Evolutionary conservation across 2,113 vertebrate genomes (phyloP).

Genomic region (Aegotheles bennettii): DNA sequence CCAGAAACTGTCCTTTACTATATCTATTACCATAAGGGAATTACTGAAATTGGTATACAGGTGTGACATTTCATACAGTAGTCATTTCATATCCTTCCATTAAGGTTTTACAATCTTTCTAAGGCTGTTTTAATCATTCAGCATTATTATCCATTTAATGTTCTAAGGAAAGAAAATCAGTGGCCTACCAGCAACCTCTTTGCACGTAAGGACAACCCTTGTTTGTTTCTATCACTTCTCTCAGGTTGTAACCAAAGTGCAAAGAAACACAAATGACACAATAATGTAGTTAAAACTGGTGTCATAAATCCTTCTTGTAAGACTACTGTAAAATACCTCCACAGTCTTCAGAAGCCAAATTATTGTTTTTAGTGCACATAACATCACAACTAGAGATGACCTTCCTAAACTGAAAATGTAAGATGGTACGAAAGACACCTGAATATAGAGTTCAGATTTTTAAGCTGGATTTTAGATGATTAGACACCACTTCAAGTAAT

Average conservation of each 20-base stretch:
- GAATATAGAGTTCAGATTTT: neutral
- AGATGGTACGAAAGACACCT: neutral
- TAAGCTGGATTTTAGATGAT: neutral
- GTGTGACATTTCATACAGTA: slow-evolving; percentile 24
- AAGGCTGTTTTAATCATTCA: slow-evolving; percentile 27
- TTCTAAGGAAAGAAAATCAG: neutral
- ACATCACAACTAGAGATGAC: neutral
- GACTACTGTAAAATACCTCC: neutral
- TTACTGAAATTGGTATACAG: neutral
- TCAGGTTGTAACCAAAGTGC: slow-evolving; percentile 1
- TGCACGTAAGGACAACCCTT: neutral
- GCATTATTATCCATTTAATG: neutral
- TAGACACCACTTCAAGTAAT: neutral
- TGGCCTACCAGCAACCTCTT: neutral
- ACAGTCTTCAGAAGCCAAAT: neutral
- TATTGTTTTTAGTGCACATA: neutral
- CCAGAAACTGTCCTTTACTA: slow-evolving; percentile 17
- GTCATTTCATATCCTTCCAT: neutral
- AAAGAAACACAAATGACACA: neutral
- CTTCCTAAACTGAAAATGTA: neutral
- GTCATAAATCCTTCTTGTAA: neutral
- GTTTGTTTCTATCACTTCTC: slow-evolving; percentile 6
- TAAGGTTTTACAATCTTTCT: slow-evolving; percentile 7
- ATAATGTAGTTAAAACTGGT: neutral
- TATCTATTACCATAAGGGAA: slow-evolving; percentile 11